Base-by-base conservation (phyloP, 2,797 vertebrate genomes). In the Enteromius thamalakanensis region DNA sequence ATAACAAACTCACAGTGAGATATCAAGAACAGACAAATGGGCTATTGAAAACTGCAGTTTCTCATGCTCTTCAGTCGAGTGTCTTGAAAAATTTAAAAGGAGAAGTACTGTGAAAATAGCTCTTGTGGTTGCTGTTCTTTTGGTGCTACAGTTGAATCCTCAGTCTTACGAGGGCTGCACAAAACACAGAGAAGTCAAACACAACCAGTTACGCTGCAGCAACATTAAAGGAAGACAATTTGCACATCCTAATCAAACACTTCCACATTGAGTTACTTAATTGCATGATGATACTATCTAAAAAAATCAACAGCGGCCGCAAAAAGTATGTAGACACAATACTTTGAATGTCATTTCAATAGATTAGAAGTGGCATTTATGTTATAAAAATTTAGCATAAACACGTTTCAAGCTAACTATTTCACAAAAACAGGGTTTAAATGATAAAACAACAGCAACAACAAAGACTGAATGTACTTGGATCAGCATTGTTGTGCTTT, bases 81-180 rank as follows among this genome's bases (percentile, higher is more conserved):
- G 68, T 86, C 84, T 69, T 77, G 72, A 76, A 75, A 55, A 78
- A 40, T 87, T 94, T 91, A 93, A 91, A 94, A 94, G 87, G 93
- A 89, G 91, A 94, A 95, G 89, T 91, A 92, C 87, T 91, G 91
- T 17, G 92, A 88, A 75, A 80, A 83, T 67, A 89, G 86, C 74
- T 90, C 85, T 70, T 90, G 89, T 77, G 89, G 87, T 75, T 70
- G 84, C 64, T 81, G 49, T 81, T 86, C 83, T 34, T 86, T 84
- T 29, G 82, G 74, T 76, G 70, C 64, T 42, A 60, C 60, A 11
- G 77, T 68, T 51, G 68, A 17, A 49, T 74, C 82, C 23, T 87
- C 85, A 45, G 58, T 72, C 70, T 90, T 88, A 89, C 21, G 89
- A 90, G 81, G 89, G 89, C 89, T 90, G 85, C 76, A 83, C 49